Base-by-base conservation (phyloP, 1,140 invertebrate species). In the Drosophila grimshawi region DNA sequence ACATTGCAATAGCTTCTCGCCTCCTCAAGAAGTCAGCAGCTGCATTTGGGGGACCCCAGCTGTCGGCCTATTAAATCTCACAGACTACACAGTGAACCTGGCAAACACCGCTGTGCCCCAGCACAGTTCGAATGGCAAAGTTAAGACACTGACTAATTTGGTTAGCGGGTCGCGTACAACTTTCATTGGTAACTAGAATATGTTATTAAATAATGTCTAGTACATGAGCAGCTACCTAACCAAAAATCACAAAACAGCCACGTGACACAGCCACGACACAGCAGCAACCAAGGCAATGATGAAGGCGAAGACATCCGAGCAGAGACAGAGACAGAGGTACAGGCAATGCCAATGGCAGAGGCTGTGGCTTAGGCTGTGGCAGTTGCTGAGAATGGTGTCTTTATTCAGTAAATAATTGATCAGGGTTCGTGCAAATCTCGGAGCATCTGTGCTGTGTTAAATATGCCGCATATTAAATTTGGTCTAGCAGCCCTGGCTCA, bases 201-300 rank as follows among this genome's bases (percentile, higher is more conserved):
- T 75, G 72, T 80, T 80, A 80, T 80, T 78, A 80, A 78, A 75
- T 80, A 80, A 78, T 78, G 70, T 65, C 39, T 62, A 63, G 48
- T 73, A 80, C 78, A 80, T 80, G 78, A 37, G 37, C 60, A 29
- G 27, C 35, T 49, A 41, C 41, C 33, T 48, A 29, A 27, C 32
- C 46, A 77, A 68, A 78, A 68, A 70, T 70, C 59, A 70, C 11
- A 69, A 57, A 57, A n/a, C 32, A 46, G 52, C 56, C 49, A 77
- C 68, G 71, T 74, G 71, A 60, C 69, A 72, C 43, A 48, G 30
- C 19, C 52, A 48, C 51, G 37, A 62, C 62, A 51, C 43, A 5
- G 56, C 41, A 5, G 5, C 33, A 48, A 49, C 8, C 7, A 27
- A 27, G 30, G 10, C 10, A 8, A 30, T 6, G 10, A 43, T 43